Base-by-base conservation (phyloP, 2,888 invertebrate genomes). In the Hecatera dysodea region DNA sequence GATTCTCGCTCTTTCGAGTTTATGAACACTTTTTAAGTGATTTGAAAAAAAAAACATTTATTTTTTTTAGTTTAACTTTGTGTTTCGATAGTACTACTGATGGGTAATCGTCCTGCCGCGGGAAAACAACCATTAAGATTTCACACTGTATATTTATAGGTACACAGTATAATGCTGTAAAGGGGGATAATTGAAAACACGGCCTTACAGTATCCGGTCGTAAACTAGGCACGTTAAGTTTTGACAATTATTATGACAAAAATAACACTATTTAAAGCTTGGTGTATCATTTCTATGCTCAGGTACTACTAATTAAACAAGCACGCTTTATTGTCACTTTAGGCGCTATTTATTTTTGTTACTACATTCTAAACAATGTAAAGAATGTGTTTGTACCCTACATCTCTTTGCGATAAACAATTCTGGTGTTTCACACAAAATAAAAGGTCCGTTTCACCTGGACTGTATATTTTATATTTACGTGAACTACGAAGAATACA, bases 101-200 rank as follows among this genome's bases (percentile, higher is more conserved):
- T n/a, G n/a, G n/a, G n/a, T n/a, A n/a, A n/a, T n/a, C n/a, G n/a
- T n/a, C n/a, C n/a, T n/a, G n/a, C n/a, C n/a, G n/a, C n/a, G n/a
- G n/a, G n/a, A n/a, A n/a, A n/a, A n/a, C n/a, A n/a, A n/a, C n/a
- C n/a, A n/a, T n/a, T n/a, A n/a, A n/a, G n/a, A n/a, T n/a, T n/a
- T n/a, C n/a, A n/a, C n/a, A n/a, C n/a, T n/a, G 61, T 46, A 57
- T 64, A 78, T 57, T 71, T 78, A 72, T 56, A 80, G 44, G 36
- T 63, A 74, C 63, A 27, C 22, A 12, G 50, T 46, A 78, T 68
- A n/a, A 57, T 61, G 36, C 55, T 15, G 22, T 55, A 62, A 72
- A 61, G 29, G 66, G 12, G 75, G 48, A 65, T 78, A 64, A 78
- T 82, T 81, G 64, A 64, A 71, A 78, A 75, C 48, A 74, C 29